Percentiles rank a stretch among this genome's conserved stretches.
phyloP scores from a whole-genome alignment of 2,113 vertebrate species.

The Chaenogobius annularis region DNA sequence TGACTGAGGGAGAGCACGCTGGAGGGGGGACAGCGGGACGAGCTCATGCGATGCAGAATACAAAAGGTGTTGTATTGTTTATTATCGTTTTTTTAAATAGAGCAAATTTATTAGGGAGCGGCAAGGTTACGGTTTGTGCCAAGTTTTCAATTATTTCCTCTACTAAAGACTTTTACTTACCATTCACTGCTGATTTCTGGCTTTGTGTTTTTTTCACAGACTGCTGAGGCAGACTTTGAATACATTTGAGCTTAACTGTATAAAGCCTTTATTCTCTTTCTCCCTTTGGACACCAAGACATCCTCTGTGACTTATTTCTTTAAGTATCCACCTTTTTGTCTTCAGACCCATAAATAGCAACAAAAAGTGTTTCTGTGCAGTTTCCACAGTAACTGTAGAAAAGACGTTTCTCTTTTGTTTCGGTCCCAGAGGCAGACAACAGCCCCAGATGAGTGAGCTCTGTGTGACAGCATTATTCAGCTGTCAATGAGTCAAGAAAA shows the following conservation, averaged over 20 bases:
- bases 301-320: conserved; percentile 38
- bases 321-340: conserved; percentile 40
- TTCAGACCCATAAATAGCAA: conserved; percentile 61
- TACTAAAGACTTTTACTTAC: background rate
- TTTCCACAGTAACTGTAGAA: conserved; percentile 68
- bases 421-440: conserved; percentile 35
- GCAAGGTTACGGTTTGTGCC: too few relatives aligned
- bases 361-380: conserved; percentile 49
- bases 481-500: conserved; percentile 14
- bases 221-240: too few relatives aligned
- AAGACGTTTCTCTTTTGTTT: conserved; percentile 59
- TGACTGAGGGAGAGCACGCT: too few relatives aligned
- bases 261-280: background rate
- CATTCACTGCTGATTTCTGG: background rate
- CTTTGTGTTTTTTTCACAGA: background rate
- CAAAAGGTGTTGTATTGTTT: too few relatives aligned
- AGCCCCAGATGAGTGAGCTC: conserved; percentile 40
- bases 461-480: conserved; percentile 13
- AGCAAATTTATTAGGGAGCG: too few relatives aligned
- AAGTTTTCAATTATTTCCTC: background rate
- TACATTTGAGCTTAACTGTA: background rate
- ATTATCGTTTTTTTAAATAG: too few relatives aligned
- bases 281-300: conserved; percentile 17
- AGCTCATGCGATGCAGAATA: too few relatives aligned
- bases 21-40: too few relatives aligned